A percentile compares a stretch with the other conserved stretches of the same genome.
phyloP scores from a whole-genome alignment of 1,140 invertebrate genomes.

The Megathymus violae region DNA sequence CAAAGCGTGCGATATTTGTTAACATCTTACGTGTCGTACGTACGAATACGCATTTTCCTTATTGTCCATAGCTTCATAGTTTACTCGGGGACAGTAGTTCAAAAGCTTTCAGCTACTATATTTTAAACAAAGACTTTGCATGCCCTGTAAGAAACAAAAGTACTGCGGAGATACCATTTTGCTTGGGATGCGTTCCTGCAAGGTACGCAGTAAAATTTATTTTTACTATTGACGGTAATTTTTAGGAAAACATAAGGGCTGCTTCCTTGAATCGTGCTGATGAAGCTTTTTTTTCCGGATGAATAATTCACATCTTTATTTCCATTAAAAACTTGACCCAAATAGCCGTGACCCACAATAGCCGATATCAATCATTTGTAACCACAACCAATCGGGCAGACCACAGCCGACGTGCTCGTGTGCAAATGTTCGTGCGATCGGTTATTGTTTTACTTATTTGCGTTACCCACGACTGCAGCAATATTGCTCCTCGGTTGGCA shows the following conservation, averaged over 20 bases:
- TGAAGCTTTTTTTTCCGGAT: not conserved
- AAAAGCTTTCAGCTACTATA: slow-evolving; percentile 12
- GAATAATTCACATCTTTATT: too few relatives aligned
- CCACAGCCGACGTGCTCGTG: not conserved
- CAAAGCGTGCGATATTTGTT: too few relatives aligned
- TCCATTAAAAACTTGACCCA: slow-evolving; percentile 3
- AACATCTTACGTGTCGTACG: too few relatives aligned
- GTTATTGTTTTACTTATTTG: slow-evolving; percentile 27
- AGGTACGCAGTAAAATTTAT: not conserved
- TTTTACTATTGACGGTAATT: not conserved
- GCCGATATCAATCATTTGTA: not conserved
- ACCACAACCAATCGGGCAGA: not conserved
- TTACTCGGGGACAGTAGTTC: slow-evolving; percentile 2
- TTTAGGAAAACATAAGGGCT: not conserved
- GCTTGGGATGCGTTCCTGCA: not conserved
- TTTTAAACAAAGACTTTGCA: slow-evolving; percentile 19
- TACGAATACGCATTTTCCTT: too few relatives aligned
- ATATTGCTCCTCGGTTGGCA: slow-evolving; percentile 29
- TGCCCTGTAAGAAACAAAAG: slow-evolving; percentile 23
- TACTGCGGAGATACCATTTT: slow-evolving; percentile 17
- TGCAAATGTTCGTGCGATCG: not conserved
- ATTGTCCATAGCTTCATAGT: slow-evolving; percentile 1
- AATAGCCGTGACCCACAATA: not conserved
- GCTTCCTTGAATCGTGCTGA: too few relatives aligned
- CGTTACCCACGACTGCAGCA: slow-evolving; percentile 14